Conservation (phyloP, 1,140 invertebrate species). For the Goniozus legneri region DNA sequence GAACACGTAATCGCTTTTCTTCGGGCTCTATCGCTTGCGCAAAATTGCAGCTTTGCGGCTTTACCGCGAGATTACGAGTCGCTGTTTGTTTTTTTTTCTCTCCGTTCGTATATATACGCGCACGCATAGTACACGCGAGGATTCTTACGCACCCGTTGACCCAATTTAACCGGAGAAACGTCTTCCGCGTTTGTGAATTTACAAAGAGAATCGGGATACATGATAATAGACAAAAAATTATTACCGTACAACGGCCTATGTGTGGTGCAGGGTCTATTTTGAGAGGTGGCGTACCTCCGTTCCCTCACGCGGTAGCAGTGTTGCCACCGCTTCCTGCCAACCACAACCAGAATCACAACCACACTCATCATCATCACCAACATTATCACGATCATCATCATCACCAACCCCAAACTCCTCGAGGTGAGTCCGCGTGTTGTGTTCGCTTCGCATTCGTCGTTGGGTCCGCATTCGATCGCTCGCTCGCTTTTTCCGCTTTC, state of each 20-base stretch:
- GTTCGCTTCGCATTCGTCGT: slow-evolving; percentile 10
- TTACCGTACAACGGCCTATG: slow-evolving; percentile 39
- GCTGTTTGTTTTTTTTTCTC: neutral
- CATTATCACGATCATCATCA: slow-evolving; percentile 43
- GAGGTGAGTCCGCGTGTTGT: slow-evolving; percentile 42
- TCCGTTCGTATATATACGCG: too few species aligned
- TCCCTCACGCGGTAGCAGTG: slow-evolving; percentile 64
- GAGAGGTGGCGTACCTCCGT: slow-evolving; percentile 52
- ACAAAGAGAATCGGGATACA: too few species aligned
- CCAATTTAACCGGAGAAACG: too few species aligned
- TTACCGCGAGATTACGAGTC: neutral
- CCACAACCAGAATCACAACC: slow-evolving; percentile 39
- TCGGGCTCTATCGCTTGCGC: neutral
- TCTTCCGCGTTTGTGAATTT: too few species aligned
- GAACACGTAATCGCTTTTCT: too few species aligned
- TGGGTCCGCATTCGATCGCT: slow-evolving; percentile 15
- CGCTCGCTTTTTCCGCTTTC: too few species aligned
- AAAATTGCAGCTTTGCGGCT: slow-evolving; percentile 1
- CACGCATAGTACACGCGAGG: too few species aligned
- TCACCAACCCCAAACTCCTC: slow-evolving; percentile 58
- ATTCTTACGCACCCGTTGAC: too few species aligned
- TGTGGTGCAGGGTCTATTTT: slow-evolving; percentile 48
- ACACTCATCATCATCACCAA: slow-evolving; percentile 39
- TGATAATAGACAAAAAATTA: too few species aligned
- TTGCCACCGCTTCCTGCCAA: slow-evolving; percentile 60